Evolutionary conservation across 2,888 invertebrate genomes (phyloP).

Genomic region (Torymus texanus): DNA sequence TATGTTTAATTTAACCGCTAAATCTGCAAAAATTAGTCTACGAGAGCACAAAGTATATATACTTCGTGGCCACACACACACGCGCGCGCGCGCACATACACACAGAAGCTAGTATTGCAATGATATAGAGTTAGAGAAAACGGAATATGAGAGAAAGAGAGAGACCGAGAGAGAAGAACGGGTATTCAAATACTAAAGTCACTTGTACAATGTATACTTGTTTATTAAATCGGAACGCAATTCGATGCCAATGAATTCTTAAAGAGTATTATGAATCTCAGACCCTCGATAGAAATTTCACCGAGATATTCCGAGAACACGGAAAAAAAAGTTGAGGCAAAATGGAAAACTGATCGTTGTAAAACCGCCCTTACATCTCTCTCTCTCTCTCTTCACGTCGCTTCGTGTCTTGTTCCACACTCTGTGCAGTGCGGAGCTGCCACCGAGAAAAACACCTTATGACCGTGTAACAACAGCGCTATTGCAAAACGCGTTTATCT

Average conservation of each 20-base stretch:
- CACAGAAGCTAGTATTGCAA: background rate
- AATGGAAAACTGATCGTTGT: background rate
- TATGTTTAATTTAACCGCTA: background rate
- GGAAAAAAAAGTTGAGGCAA: too few species aligned
- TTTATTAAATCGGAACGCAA: too few species aligned
- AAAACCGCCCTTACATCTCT: background rate
- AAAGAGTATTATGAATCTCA: too few species aligned
- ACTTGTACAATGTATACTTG: too few species aligned
- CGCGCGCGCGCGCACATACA: too few species aligned
- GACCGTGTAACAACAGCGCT: background rate
- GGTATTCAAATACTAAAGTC: background rate
- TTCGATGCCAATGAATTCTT: too few species aligned
- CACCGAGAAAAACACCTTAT: background rate
- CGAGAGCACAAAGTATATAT: background rate
- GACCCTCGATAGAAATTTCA: too few species aligned
- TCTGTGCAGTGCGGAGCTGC: too few species aligned
- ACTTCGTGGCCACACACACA: too few species aligned
- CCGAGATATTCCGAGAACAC: too few species aligned
- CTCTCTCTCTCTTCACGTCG: too few species aligned
- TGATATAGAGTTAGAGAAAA: background rate
- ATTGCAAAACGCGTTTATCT: background rate
- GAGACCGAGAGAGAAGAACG: background rate
- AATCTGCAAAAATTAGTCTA: constrained; percentile 2
- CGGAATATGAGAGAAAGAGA: background rate
- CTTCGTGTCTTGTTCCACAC: too few species aligned